Percentiles rank a stretch among this genome's conserved stretches.
Conservation (phyloP, 2,113 vertebrate species). For the Raphicerus campestris region DNA sequence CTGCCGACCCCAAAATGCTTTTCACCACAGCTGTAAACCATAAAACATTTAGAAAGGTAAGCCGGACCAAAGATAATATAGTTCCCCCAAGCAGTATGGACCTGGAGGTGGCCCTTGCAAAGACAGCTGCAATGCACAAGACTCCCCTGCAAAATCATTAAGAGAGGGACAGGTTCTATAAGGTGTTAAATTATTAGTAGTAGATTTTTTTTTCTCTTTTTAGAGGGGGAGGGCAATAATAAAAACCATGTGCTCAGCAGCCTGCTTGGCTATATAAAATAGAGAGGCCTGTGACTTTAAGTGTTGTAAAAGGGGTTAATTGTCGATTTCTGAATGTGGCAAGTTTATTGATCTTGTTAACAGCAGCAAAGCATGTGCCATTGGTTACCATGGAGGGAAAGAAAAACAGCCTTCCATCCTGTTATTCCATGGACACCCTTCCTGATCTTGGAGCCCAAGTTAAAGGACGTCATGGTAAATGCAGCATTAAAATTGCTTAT, state of each 20-base stretch:
- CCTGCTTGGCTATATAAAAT: slow-evolving; percentile 58
- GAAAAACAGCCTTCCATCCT: slow-evolving; percentile 52
- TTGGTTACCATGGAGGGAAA: slow-evolving; percentile 70
- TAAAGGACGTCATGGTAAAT: neutral
- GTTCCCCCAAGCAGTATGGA: neutral
- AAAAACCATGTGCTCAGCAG: slow-evolving; percentile 69
- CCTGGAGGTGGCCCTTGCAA: slow-evolving; percentile 54
- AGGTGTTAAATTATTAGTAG: slow-evolving; percentile 78
- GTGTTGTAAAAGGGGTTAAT: slow-evolving; percentile 80
- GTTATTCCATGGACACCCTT: neutral
- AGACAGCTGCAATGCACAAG: slow-evolving; percentile 31
- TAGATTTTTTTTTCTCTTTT: neutral
- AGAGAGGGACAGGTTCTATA: slow-evolving; percentile 69
- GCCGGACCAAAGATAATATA: slow-evolving; percentile 63
- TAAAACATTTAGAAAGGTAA: slow-evolving; percentile 75
- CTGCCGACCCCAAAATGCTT: slow-evolving; percentile 67
- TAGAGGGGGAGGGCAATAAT: slow-evolving; percentile 65
- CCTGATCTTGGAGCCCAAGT: neutral
- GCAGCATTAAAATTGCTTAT: neutral
- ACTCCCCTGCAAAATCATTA: slow-evolving; percentile 65
- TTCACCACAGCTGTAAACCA: slow-evolving; percentile 56
- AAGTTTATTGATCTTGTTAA: slow-evolving; percentile 86
- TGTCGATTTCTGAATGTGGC: slow-evolving; percentile 79
- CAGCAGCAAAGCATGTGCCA: slow-evolving; percentile 62
- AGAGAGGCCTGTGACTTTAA: slow-evolving; percentile 63